phyloP scores from a whole-genome alignment of 2,888 invertebrate genomes.

The Melangyna quadrimaculata region DNA sequence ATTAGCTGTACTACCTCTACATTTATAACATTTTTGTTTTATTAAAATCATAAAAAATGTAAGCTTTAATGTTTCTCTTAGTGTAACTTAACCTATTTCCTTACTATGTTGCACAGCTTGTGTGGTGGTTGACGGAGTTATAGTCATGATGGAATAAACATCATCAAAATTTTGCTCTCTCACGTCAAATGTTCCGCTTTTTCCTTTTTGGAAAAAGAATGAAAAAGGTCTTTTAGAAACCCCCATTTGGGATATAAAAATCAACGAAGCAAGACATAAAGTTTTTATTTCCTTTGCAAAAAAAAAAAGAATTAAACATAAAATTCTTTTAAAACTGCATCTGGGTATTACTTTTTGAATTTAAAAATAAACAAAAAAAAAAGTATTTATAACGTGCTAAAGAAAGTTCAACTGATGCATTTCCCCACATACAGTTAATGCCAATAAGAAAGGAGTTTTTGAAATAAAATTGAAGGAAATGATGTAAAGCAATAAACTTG shows the following conservation, averaged over 20 bases:
- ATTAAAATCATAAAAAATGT: no score
- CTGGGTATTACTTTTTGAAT: not conserved
- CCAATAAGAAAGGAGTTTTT: not conserved
- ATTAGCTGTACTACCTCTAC: no score
- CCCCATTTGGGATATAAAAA: not conserved
- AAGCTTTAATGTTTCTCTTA: no score
- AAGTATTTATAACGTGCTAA: not conserved
- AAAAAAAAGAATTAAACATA: not conserved
- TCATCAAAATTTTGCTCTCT: not conserved
- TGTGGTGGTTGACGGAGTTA: not conserved
- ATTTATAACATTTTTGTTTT: no score
- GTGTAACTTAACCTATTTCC: not conserved
- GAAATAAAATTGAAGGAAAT: not conserved
- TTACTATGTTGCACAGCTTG: not conserved
- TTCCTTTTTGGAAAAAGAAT: not conserved
- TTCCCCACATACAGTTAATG: not conserved
- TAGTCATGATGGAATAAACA: not conserved
- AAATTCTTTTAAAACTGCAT: not conserved
- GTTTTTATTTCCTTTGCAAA: not conserved
- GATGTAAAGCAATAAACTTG: not conserved
- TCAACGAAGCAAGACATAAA: slow-evolving; percentile 16
- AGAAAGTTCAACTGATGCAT: not conserved
- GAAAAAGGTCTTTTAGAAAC: not conserved
- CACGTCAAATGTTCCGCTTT: not conserved
- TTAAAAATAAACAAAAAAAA: not conserved